phyloP scores from a whole-genome alignment of 2,888 invertebrate species.

The Oxystoma pomonae region DNA sequence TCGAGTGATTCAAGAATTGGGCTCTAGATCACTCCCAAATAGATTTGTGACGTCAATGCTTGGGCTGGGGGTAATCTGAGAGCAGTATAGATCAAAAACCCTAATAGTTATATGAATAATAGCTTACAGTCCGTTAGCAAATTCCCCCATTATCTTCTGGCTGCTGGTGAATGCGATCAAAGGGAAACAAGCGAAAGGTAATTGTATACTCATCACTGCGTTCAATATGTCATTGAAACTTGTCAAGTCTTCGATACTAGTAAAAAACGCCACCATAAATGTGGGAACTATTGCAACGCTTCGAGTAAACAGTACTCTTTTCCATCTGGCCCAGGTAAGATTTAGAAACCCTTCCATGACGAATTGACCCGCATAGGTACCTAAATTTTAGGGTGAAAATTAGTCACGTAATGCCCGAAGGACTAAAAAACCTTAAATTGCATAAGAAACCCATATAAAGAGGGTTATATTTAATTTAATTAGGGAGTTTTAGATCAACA shows the following conservation, averaged over 20 bases:
- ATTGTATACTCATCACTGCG: slow-evolving; percentile 80
- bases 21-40: too few species aligned
- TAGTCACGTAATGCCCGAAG: too few species aligned
- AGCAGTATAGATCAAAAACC: too few species aligned
- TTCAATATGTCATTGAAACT: slow-evolving; percentile 83
- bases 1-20: too few species aligned
- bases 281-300: slow-evolving; percentile 76
- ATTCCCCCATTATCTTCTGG: slow-evolving; percentile 75
- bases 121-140: slow-evolving; percentile 72
- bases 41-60: too few species aligned
- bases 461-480: too few species aligned
- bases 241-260: slow-evolving; percentile 64
- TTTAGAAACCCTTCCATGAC: slow-evolving; percentile 87
- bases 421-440: too few species aligned
- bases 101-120: too few species aligned
- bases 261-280: slow-evolving; percentile 65
- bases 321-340: slow-evolving; percentile 83
- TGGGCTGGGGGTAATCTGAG: too few species aligned
- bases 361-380: slow-evolving; percentile 82
- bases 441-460: too few species aligned
- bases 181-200: slow-evolving; percentile 85
- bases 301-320: slow-evolving; percentile 74
- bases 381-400: slow-evolving; percentile 25
- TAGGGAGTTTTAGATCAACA: too few species aligned
- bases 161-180: slow-evolving; percentile 83